Evolutionary conservation across 1,140 invertebrate genomes (phyloP).

Genomic region (Muscidifurax raptorellus): DNA sequence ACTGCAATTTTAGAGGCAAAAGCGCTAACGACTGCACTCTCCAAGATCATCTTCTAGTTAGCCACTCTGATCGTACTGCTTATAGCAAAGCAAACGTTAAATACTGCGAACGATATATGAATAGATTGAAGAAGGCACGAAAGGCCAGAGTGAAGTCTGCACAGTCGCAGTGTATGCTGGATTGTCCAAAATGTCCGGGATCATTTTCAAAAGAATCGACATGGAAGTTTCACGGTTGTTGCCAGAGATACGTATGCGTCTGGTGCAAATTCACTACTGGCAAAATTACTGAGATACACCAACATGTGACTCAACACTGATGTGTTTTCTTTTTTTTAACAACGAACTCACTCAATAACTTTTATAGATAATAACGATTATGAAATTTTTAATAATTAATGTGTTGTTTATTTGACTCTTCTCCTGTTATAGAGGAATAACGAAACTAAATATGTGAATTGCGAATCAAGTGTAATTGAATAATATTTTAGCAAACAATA

Average conservation of each 20-base stretch:
- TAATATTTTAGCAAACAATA: no score
- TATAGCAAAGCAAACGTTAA: background rate
- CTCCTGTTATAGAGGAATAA: no score
- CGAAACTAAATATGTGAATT: no score
- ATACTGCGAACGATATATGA: background rate
- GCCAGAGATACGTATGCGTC: slow-evolving; percentile 6
- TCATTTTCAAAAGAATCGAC: slow-evolving; percentile 71
- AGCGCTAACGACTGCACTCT: background rate
- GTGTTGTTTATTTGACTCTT: no score
- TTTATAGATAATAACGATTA: no score
- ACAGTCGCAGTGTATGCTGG: slow-evolving; percentile 45
- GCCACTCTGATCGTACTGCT: background rate
- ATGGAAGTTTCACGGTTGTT: slow-evolving; percentile 70
- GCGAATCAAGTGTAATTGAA: no score
- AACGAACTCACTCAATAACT: no score
- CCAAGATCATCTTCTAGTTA: background rate
- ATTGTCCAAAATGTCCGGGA: slow-evolving; percentile 71
- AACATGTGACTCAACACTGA: background rate
- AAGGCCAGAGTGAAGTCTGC: background rate
- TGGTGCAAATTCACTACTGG: background rate
- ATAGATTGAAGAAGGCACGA: background rate
- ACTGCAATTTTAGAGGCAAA: background rate
- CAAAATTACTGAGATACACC: background rate
- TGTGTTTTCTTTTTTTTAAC: no score
- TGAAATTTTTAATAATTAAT: no score